Evolutionary conservation across 2,888 invertebrate genomes (phyloP).

Genomic region (Torymus aiolomorphi): DNA sequence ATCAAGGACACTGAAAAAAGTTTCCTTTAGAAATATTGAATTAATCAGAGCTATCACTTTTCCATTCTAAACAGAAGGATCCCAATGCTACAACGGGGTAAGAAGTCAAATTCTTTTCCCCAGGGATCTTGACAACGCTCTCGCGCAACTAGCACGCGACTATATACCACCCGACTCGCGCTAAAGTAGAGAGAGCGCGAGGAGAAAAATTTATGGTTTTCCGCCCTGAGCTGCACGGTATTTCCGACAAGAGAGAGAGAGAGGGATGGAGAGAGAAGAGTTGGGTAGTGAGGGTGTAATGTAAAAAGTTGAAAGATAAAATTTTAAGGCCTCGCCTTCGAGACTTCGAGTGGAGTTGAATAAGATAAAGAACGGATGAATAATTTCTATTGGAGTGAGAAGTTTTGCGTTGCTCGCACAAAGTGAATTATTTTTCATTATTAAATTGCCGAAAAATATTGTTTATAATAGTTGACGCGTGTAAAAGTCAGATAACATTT

Average conservation of each 20-base stretch:
- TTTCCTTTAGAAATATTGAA: too few species aligned
- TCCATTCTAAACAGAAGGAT: neutral
- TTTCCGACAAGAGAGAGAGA: slow-evolving; percentile 37
- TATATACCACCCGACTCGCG: neutral
- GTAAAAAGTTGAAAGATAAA: slow-evolving; percentile 57
- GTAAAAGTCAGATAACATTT: neutral
- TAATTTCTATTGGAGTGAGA: slow-evolving; percentile 37
- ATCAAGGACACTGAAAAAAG: too few species aligned
- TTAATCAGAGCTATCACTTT: neutral
- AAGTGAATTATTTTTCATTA: slow-evolving; percentile 35
- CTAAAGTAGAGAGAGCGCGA: neutral
- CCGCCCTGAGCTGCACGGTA: slow-evolving; percentile 46
- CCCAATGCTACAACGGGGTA: neutral
- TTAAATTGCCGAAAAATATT: slow-evolving; percentile 6
- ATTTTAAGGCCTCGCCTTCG: slow-evolving; percentile 51
- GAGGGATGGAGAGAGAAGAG: slow-evolving; percentile 21
- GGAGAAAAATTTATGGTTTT: slow-evolving; percentile 51
- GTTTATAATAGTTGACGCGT: neutral
- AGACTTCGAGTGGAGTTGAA: slow-evolving; percentile 48
- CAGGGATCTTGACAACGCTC: slow-evolving; percentile 22
- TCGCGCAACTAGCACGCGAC: neutral
- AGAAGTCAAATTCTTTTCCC: slow-evolving; percentile 32
- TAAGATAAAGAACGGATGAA: slow-evolving; percentile 54
- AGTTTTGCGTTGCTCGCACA: neutral
- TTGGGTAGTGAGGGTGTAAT: slow-evolving; percentile 43